Base-by-base conservation (phyloP, 2,888 invertebrate genomes). In the Lacanobia wlatinum region DNA sequence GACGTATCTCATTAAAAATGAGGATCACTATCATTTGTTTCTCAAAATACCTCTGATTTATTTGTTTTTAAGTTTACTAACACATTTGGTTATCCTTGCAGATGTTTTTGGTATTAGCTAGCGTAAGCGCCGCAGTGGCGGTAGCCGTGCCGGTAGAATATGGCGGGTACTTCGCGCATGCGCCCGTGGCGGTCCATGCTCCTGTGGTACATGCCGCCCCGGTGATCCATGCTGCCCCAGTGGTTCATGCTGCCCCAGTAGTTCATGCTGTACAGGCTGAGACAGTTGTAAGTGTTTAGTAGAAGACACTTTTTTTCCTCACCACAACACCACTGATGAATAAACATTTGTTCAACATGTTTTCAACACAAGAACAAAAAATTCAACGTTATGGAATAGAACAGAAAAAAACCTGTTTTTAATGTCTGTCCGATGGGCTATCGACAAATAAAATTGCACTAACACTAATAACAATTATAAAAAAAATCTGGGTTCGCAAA, bases 81-180 rank as follows among this genome's bases (percentile, higher is more conserved):
- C 6, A 6, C 8, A 12, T 12, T 63, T 7, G 18, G 1, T 52
- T 65, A 64, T 71, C 14, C 0, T 82, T 80, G 1, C 77, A 95
- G 95, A 85, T 90, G 53, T 77, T 94, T 74, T 74, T 93, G 77
- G 75, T 94, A 71, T 73, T 95, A 72, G 91, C 91, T 48, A 92
- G 90, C 72, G 87, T 91, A 72, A 87, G 94, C 75, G 89, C 87
- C n/a, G 92, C 89, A 38, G 73, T 89, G 70, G 90, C 89, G 40
- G 77, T 88, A 61, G 91, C 92, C 14, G 90, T 88, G 62, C 95
- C 95, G 0, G 68, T 88, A 4, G 77, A 87, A 43, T 80, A 79
- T 14, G 84, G 85, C 16, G 78, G 85, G 4, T 66, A 82, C 18
- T 78, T 62, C 34, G 74, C 76, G 50, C 85, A 86, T 58, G 79